A percentile compares a stretch with the other conserved stretches of the same genome.
Evolutionary conservation across 2,113 vertebrate genomes (phyloP).

Genomic region (Suncus etruscus): DNA sequence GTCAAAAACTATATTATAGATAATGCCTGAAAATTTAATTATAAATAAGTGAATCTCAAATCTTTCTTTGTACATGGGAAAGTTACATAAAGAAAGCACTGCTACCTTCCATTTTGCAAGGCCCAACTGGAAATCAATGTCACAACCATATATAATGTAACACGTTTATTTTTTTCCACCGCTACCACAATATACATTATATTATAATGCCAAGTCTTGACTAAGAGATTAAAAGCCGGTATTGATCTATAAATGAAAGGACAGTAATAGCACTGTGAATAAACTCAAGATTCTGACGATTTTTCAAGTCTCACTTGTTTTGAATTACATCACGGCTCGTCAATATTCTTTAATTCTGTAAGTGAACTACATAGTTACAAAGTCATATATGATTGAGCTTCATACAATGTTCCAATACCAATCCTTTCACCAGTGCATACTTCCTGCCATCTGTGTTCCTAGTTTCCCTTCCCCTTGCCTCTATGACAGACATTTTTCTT

Average conservation of each 20-base stretch:
- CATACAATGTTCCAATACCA: too few relatives aligned
- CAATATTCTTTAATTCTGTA: neutral
- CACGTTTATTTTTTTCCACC: neutral
- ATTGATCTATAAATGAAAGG: neutral
- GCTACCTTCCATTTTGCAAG: neutral
- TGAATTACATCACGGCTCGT: neutral
- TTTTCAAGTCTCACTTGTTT: neutral
- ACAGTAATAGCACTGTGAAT: neutral
- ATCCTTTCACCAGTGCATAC: too few relatives aligned
- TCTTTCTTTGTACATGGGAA: neutral
- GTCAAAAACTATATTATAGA: neutral
- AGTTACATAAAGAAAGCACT: neutral
- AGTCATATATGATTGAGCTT: too few relatives aligned
- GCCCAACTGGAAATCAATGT: neutral
- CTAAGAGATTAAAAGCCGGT: constrained; percentile 6
- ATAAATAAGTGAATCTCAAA: neutral
- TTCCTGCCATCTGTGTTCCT: too few relatives aligned
- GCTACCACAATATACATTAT: neutral
- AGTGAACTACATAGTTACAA: too few relatives aligned
- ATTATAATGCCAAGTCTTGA: neutral
- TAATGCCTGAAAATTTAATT: neutral
- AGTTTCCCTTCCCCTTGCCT: too few relatives aligned
- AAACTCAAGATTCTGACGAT: neutral
- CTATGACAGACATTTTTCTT: too few relatives aligned
- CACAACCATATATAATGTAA: neutral